phyloP scores from a whole-genome alignment of 2,113 vertebrate species.

The Rattus rattus region DNA sequence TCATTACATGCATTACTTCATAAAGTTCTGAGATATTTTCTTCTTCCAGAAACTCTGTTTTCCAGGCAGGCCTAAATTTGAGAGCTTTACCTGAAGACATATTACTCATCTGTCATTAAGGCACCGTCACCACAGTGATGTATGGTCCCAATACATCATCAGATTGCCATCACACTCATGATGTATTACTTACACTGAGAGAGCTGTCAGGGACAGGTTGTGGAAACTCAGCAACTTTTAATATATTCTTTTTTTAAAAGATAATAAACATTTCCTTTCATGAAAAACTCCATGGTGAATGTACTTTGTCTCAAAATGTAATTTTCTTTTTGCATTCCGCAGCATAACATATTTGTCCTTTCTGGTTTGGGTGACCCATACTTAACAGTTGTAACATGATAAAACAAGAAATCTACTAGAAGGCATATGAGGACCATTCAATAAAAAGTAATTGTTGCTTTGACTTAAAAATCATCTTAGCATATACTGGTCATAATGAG shows the following conservation, averaged over 20 bases:
- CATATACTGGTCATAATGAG: not conserved
- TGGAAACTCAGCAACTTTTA: constrained; percentile 79
- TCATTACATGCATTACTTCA: constrained; percentile 64
- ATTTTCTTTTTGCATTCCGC: not conserved
- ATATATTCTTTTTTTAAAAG: constrained; percentile 65
- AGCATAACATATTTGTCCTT: not conserved
- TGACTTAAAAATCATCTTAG: not conserved
- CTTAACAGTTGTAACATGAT: not conserved
- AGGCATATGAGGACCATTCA: not conserved
- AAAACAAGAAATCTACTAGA: not conserved
- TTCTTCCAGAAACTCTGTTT: constrained; percentile 74
- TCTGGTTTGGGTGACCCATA: not conserved
- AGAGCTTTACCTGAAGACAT: constrained; percentile 83
- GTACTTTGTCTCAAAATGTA: constrained; percentile 35
- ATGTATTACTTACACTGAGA: constrained; percentile 80
- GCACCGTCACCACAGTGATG: constrained; percentile 78
- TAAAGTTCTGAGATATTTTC: constrained; percentile 73
- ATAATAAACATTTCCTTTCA: constrained; percentile 65
- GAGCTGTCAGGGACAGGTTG: constrained; percentile 73
- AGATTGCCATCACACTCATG: constrained; percentile 77
- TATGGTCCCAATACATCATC: constrained; percentile 86
- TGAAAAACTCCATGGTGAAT: constrained; percentile 39
- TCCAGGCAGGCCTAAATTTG: constrained; percentile 75
- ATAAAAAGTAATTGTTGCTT: not conserved
- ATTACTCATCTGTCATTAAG: constrained; percentile 85